Conservation (phyloP, 2,113 vertebrate genomes). For the Leucopternis melanops region DNA sequence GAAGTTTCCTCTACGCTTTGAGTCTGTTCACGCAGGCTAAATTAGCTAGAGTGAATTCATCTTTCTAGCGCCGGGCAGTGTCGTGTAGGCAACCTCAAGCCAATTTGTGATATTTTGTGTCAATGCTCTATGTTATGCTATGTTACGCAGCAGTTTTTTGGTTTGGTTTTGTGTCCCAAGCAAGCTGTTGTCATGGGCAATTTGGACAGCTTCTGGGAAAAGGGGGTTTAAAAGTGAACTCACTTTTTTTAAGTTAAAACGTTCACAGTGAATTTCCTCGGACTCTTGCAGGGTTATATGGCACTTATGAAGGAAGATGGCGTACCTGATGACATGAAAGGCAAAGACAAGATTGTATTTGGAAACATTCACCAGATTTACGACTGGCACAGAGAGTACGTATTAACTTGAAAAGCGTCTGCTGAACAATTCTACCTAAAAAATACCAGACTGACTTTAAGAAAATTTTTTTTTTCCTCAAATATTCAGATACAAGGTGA, state of each 20-base stretch:
- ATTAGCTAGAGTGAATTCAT: not conserved
- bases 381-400: conserved; percentile 99
- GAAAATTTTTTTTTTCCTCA: not conserved
- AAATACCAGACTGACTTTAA: not conserved
- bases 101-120: not conserved
- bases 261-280: not conserved
- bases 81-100: not conserved
- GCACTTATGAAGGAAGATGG: conserved; percentile 96
- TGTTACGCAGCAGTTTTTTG: not conserved
- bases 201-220: not conserved
- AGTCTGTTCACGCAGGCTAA: accelerated
- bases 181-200: not conserved
- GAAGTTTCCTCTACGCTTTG: not conserved
- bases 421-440: not conserved
- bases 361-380: conserved; percentile 98
- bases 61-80: not conserved
- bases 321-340: conserved; percentile 97
- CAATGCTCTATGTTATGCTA: not conserved
- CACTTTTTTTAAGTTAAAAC: not conserved
- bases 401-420: conserved; percentile 8
- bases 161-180: not conserved
- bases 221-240: not conserved
- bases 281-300: conserved; percentile 88
- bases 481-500: not conserved
- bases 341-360: conserved; percentile 98